Evolutionary conservation across 2,888 invertebrate species (phyloP).

Genomic region (Sinopyrophorus schimmeli): DNA sequence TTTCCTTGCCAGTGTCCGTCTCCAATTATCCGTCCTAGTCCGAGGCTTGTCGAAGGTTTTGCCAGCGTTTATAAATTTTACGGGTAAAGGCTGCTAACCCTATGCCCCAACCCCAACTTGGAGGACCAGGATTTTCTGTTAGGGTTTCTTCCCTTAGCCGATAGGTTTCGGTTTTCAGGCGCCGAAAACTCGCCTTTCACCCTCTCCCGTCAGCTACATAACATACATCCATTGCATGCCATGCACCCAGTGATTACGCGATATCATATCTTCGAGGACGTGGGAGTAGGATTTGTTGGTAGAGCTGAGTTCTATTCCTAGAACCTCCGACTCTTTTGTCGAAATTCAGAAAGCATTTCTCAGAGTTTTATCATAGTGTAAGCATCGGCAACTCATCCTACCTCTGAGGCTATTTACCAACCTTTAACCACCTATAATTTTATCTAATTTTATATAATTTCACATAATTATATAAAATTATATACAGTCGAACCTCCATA

Average conservation of each 20-base stretch:
- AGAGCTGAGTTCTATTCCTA: constrained; percentile 3
- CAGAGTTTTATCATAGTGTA: not conserved
- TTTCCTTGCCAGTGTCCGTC: constrained; percentile 6
- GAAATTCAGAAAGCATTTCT: not conserved
- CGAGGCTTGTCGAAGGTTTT: constrained; percentile 1
- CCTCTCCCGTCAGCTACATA: constrained; percentile 3
- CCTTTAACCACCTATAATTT: too few species aligned
- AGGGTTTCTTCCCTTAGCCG: constrained; percentile 11
- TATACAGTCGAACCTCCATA: too few species aligned
- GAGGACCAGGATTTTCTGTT: constrained; percentile 4
- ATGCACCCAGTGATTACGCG: too few species aligned
- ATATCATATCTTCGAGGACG: too few species aligned
- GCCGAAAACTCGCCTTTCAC: not conserved
- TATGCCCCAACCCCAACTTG: constrained; percentile 2
- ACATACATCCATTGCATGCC: constrained; percentile 1
- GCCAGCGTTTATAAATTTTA: not conserved
- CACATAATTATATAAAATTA: too few species aligned
- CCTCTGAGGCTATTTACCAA: too few species aligned
- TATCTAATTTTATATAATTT: too few species aligned
- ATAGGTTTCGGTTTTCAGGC: too few species aligned
- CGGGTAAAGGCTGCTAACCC: constrained; percentile 1
- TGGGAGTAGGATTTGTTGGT: constrained; percentile 1
- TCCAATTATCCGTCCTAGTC: constrained; percentile 1
- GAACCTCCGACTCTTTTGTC: too few species aligned
- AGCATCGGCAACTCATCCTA: too few species aligned